Percentiles rank a stretch among this genome's conserved stretches.
Evolutionary conservation across 2,797 vertebrate genomes (phyloP).

Genomic region (Tragelaphus eurycerus): DNA sequence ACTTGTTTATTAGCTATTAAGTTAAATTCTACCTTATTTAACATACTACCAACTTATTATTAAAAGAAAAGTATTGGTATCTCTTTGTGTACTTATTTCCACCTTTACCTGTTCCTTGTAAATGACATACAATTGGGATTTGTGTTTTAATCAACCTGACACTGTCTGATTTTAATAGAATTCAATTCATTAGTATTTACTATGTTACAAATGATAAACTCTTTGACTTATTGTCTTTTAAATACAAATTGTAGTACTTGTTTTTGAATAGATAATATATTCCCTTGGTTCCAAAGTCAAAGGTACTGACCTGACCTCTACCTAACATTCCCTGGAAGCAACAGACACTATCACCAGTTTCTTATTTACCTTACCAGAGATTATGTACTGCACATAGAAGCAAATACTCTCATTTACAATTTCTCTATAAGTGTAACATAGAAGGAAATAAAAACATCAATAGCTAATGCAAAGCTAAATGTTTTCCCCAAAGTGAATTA

Average conservation of each 20-base stretch:
- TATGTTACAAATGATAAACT: background rate
- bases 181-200: background rate
- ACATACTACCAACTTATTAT: background rate
- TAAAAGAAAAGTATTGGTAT: background rate
- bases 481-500: background rate
- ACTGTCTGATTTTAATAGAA: background rate
- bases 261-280: background rate
- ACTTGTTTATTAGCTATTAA: background rate
- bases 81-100: background rate
- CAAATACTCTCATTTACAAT: background rate
- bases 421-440: background rate
- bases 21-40: background rate
- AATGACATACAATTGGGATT: background rate
- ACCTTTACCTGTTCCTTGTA: background rate
- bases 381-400: background rate
- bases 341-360: background rate
- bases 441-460: background rate
- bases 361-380: background rate
- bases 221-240: background rate
- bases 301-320: background rate
- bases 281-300: background rate
- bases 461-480: background rate
- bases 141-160: constrained; percentile 12
- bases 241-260: background rate
- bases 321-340: background rate